A percentile compares a stretch with the other conserved stretches of the same genome.
These are phyloP conservation scores for Gambusia yucatana DNA, from an alignment of 2,797 vertebrate species.

Conservation along the genomic window DNA sequence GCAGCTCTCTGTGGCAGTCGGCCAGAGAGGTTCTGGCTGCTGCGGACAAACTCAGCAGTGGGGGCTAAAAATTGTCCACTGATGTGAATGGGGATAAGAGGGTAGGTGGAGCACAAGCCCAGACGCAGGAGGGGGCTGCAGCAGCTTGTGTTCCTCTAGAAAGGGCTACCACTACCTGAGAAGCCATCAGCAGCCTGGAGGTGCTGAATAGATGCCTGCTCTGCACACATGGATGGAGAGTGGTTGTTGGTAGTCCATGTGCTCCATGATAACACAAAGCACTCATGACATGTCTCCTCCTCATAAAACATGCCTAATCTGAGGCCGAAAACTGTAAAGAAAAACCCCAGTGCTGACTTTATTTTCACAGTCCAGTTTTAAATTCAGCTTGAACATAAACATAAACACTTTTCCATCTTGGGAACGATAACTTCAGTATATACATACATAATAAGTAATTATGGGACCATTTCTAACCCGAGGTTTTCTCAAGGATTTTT, in stretches of 20 bases:
- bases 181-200: slow-evolving; percentile 44
- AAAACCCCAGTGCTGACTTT: neutral
- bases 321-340: neutral
- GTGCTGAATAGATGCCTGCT: slow-evolving; percentile 28
- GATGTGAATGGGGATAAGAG: slow-evolving; percentile 68
- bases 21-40: slow-evolving; percentile 69
- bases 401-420: slow-evolving; percentile 1
- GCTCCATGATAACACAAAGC: slow-evolving; percentile 27
- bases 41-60: slow-evolving; percentile 54
- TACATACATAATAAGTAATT: neutral
- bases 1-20: slow-evolving; percentile 67
- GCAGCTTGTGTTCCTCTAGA: slow-evolving; percentile 44
- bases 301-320: slow-evolving; percentile 6
- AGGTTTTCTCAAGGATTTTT: neutral
- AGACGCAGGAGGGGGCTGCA: slow-evolving; percentile 14
- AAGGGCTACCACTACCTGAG: slow-evolving; percentile 45
- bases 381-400: slow-evolving; percentile 7
- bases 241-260: slow-evolving; percentile 20
- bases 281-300: slow-evolving; percentile 15
- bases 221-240: slow-evolving; percentile 32
- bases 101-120: slow-evolving; percentile 56
- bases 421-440: neutral
- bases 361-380: neutral
- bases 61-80: slow-evolving; percentile 76
- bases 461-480: neutral